Conservation (phyloP, 2,888 invertebrate species). For the Erynnis tages region DNA sequence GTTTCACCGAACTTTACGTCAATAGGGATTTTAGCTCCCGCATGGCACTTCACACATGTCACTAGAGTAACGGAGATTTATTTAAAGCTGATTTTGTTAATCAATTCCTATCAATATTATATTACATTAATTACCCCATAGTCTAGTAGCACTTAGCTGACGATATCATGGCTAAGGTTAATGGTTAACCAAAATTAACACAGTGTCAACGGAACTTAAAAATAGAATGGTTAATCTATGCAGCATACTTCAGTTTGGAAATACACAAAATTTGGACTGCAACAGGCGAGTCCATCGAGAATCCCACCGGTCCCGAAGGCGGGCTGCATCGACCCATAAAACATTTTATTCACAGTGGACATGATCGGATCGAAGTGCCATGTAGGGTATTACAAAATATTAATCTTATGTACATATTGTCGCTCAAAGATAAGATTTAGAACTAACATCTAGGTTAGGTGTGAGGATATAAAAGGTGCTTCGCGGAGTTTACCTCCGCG, state of each 20-base stretch:
- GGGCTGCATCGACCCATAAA: constrained; percentile 8
- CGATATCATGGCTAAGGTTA: constrained; percentile 8
- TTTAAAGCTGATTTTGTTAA: constrained; percentile 28
- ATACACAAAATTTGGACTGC: background rate
- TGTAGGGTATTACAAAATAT: constrained; percentile 72
- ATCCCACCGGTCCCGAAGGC: background rate
- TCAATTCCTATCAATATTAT: constrained; percentile 66
- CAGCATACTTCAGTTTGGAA: background rate
- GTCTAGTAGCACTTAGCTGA: constrained; percentile 10
- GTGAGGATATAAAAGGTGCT: constrained; percentile 60
- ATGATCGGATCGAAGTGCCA: constrained; percentile 51
- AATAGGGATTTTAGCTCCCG: constrained; percentile 54
- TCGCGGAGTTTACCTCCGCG: constrained; percentile 74
- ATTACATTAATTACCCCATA: constrained; percentile 35
- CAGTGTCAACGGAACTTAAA: background rate
- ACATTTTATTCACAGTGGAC: constrained; percentile 9
- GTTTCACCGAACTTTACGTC: constrained; percentile 60
- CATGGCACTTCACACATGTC: constrained; percentile 51
- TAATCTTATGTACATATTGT: constrained; percentile 82
- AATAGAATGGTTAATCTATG: constrained; percentile 7
- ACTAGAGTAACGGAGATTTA: constrained; percentile 15
- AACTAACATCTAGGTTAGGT: constrained; percentile 64
- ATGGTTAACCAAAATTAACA: constrained; percentile 10
- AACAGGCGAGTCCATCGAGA: background rate
- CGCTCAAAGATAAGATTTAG: constrained; percentile 77